phyloP scores from a whole-genome alignment of 2,888 invertebrate genomes.

The Oscheius sp. region DNA sequence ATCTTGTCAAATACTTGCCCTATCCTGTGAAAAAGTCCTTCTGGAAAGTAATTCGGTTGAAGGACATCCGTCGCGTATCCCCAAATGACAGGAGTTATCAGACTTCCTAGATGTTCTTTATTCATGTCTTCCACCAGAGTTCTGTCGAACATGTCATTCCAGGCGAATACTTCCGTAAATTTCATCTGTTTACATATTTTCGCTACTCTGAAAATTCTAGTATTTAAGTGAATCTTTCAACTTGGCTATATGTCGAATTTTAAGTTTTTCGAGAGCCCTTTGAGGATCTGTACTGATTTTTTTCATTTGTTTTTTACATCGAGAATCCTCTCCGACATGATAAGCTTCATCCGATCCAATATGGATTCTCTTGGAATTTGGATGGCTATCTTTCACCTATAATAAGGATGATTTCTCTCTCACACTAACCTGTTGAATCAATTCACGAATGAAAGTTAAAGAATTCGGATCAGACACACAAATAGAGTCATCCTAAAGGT shows the following conservation, averaged over 20 bases:
- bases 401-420: slow-evolving; percentile 33
- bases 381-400: slow-evolving; percentile 68
- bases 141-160: slow-evolving; percentile 69
- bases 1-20: slow-evolving; percentile 77
- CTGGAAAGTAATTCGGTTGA: slow-evolving; percentile 59
- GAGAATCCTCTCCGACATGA: slow-evolving; percentile 73
- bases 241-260: slow-evolving; percentile 76
- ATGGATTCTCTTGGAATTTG: slow-evolving; percentile 74
- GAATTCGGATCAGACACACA: slow-evolving; percentile 75
- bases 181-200: slow-evolving; percentile 39
- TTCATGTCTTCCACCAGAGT: slow-evolving; percentile 39
- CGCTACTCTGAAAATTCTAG: slow-evolving; percentile 41
- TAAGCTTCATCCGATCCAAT: slow-evolving; percentile 86
- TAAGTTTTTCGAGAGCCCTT: slow-evolving; percentile 73
- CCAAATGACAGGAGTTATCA: slow-evolving; percentile 62
- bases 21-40: slow-evolving; percentile 61
- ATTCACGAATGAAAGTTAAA: slow-evolving; percentile 76
- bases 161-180: slow-evolving; percentile 58
- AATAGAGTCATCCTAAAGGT: slow-evolving; percentile 68
- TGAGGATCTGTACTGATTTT: slow-evolving; percentile 7
- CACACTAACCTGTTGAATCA: slow-evolving; percentile 72
- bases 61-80: slow-evolving; percentile 64
- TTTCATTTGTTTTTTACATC: slow-evolving; percentile 9
- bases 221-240: slow-evolving; percentile 10
- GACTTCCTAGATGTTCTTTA: slow-evolving; percentile 2